phyloP scores from a whole-genome alignment of 2,797 vertebrate genomes.

The Buceros bicornis region DNA sequence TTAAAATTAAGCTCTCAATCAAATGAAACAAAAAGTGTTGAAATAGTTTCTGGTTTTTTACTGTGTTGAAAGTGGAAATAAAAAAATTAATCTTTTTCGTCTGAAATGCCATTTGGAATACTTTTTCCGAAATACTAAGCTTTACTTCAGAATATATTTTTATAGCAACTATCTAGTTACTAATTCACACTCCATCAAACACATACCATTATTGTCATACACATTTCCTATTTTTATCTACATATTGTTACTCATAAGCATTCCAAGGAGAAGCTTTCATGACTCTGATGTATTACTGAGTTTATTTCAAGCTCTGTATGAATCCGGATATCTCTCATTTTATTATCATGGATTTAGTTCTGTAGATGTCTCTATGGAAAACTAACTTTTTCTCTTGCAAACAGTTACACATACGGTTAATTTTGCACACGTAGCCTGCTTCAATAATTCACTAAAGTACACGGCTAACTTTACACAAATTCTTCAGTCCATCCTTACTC shows the following conservation, averaged over 20 bases:
- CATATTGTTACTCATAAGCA: neutral
- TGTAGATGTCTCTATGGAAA: neutral
- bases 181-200: neutral
- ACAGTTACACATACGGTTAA: neutral
- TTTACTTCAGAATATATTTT: neutral
- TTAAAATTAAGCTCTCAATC: neutral
- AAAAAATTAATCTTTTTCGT: neutral
- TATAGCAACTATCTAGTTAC: neutral
- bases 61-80: neutral
- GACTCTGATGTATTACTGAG: neutral
- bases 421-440: neutral
- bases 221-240: neutral
- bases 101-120: neutral
- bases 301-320: neutral
- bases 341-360: neutral
- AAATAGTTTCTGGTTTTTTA: neutral
- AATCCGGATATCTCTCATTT: neutral
- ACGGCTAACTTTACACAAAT: neutral
- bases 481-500: neutral
- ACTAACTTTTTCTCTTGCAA: neutral
- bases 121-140: neutral
- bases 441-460: neutral
- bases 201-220: neutral
- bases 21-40: neutral
- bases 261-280: neutral